Percentiles rank a stretch among this genome's conserved stretches.
phyloP scores from a whole-genome alignment of 2,113 vertebrate species.

The human region GRCh38 chr17:68423501-68424000 shows the following conservation, averaged over 20 bases:
- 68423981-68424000: background rate
- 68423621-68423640: background rate
- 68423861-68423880: background rate
- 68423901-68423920: background rate
- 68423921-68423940: background rate
- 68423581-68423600: background rate
- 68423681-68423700: background rate
- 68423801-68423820: background rate
- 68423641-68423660: rapidly evolving
- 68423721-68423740: background rate
- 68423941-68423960: background rate
- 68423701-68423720: background rate
- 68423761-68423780: background rate
- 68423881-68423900: background rate
- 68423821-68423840: background rate
- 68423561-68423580: background rate
- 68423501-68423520: background rate
- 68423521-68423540: background rate
- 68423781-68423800: background rate
- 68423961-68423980: background rate
- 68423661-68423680: background rate
- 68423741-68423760: background rate
- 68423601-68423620: background rate
- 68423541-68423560: background rate
- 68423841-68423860: background rate